phyloP scores from a whole-genome alignment of 2,797 vertebrate genomes.

The Scyliorhinus canicula region DNA sequence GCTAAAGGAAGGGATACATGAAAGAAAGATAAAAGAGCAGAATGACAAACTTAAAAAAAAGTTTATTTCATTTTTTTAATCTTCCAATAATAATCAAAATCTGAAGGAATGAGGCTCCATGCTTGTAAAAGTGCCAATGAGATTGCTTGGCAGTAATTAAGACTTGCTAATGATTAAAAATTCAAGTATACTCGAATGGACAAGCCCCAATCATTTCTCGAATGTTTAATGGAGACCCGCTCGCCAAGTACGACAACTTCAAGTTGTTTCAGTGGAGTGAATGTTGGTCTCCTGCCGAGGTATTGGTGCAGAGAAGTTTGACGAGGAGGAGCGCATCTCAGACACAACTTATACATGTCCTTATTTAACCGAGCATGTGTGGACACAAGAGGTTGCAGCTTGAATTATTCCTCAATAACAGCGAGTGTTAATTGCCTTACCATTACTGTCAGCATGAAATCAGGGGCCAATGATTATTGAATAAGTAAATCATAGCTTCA shows the following conservation, averaged over 20 bases:
- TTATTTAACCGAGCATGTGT: background rate
- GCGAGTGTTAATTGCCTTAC: background rate
- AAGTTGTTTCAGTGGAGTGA: background rate
- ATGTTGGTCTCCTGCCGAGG: background rate
- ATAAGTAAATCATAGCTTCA: background rate
- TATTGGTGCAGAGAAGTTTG: background rate
- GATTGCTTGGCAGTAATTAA: background rate
- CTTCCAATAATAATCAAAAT: background rate
- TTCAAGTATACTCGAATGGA: background rate
- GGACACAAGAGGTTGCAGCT: background rate
- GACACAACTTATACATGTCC: background rate
- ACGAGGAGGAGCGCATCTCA: background rate
- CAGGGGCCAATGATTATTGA: background rate
- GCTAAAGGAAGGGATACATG: background rate
- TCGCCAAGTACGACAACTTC: background rate
- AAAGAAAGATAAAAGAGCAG: background rate
- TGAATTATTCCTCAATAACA: background rate
- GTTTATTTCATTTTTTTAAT: background rate
- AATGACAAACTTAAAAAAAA: no score
- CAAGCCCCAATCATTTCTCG: background rate
- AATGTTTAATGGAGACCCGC: background rate
- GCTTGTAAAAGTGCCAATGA: background rate
- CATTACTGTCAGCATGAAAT: background rate
- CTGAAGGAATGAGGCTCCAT: background rate
- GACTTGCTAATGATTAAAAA: background rate